phyloP scores from a whole-genome alignment of 1,140 invertebrate genomes.

The Cotesia typhae region DNA sequence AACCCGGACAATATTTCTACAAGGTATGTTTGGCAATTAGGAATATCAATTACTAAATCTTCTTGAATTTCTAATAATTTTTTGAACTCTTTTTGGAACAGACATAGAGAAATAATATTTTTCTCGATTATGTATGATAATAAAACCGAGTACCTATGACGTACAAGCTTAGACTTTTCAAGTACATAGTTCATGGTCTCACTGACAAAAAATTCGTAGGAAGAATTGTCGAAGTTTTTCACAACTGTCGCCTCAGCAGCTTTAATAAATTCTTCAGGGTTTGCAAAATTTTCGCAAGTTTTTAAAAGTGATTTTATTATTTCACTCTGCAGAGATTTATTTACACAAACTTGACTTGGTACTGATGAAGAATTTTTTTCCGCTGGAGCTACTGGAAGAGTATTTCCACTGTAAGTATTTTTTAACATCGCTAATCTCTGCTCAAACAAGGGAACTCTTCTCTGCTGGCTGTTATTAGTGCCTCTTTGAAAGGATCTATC shows the following conservation, averaged over 20 bases:
- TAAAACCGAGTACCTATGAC: background rate
- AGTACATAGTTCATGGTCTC: background rate
- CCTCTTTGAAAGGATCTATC: too few species aligned
- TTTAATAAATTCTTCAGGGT: background rate
- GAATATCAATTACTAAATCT: slow-evolving; percentile 79
- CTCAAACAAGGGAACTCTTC: too few species aligned
- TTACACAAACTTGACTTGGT: too few species aligned
- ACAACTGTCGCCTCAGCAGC: background rate
- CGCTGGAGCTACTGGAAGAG: too few species aligned
- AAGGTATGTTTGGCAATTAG: slow-evolving; percentile 77
- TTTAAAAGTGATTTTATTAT: background rate
- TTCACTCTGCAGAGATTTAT: background rate
- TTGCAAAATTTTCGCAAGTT: background rate
- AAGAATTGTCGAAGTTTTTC: slow-evolving; percentile 1
- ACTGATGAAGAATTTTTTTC: too few species aligned
- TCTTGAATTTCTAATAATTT: slow-evolving; percentile 69
- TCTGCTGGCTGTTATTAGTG: too few species aligned
- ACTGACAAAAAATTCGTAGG: background rate
- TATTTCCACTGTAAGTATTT: too few species aligned
- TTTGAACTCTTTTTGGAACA: slow-evolving; percentile 47
- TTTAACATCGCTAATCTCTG: too few species aligned
- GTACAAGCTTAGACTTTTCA: background rate
- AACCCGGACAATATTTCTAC: slow-evolving; percentile 70
- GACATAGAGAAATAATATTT: background rate
- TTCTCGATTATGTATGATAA: background rate